Percentiles rank a stretch among this genome's conserved stretches.
Evolutionary conservation across 2,113 vertebrate genomes (phyloP).

Genomic region (Nibea albiflora): DNA sequence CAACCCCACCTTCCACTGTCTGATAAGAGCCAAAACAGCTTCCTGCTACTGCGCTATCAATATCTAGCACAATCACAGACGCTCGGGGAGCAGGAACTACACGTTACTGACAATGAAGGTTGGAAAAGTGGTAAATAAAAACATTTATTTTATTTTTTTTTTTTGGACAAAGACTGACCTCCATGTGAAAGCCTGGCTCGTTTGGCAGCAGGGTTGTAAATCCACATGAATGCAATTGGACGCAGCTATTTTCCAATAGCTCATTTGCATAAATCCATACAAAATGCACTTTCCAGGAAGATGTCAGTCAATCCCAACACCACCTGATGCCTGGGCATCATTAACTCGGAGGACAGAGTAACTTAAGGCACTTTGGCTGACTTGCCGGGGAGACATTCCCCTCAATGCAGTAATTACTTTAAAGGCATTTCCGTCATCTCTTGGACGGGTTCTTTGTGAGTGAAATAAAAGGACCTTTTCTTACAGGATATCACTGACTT

Average conservation of each 20-base stretch:
- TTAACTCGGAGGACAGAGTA: conserved; percentile 58
- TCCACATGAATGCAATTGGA: conserved; percentile 86
- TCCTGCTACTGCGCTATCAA: conserved; percentile 76
- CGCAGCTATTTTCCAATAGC: conserved; percentile 83
- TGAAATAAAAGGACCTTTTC: conserved; percentile 71
- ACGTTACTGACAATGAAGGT: conserved; percentile 33
- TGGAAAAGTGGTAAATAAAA: conserved; percentile 55
- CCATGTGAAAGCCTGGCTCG: conserved; percentile 60
- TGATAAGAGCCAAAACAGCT: conserved; percentile 77
- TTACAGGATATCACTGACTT: conserved; percentile 61
- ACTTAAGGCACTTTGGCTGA: conserved; percentile 58
- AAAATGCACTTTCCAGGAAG: conserved; percentile 84
- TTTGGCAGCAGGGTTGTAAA: conserved; percentile 79
- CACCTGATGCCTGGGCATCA: conserved; percentile 87
- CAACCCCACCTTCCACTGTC: conserved; percentile 34
- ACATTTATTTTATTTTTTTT: not conserved
- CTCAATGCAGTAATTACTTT: conserved; percentile 70
- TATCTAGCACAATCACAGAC: conserved; percentile 72
- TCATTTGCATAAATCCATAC: conserved; percentile 91
- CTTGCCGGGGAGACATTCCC: conserved; percentile 54
- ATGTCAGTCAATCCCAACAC: conserved; percentile 83
- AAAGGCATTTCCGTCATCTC: conserved; percentile 65
- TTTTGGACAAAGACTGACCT: conserved; percentile 29
- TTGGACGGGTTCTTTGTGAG: conserved; percentile 63
- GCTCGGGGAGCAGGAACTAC: conserved; percentile 69